phyloP scores from a whole-genome alignment of 2,113 vertebrate genomes.

The Toxotes jaculatrix region DNA sequence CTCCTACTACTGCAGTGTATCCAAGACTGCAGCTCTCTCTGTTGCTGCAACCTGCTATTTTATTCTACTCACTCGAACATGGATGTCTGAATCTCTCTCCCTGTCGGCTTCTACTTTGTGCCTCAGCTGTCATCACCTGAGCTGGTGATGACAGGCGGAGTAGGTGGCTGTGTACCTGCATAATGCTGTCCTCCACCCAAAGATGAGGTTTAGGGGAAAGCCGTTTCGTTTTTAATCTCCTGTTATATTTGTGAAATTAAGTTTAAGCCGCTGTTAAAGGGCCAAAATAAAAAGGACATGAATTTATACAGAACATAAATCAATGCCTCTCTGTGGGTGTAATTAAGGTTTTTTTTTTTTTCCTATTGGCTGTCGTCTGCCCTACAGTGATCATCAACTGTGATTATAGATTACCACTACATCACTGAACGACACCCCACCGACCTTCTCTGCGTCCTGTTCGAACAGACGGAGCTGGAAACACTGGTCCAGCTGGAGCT shows the following conservation, averaged over 20 bases:
- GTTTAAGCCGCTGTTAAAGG: neutral
- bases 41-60: slow-evolving; percentile 71
- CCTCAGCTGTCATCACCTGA: slow-evolving; percentile 53
- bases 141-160: slow-evolving; percentile 22
- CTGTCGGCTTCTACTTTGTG: slow-evolving; percentile 46
- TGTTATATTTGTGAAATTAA: neutral
- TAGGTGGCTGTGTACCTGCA: slow-evolving; percentile 18
- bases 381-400: slow-evolving; percentile 48
- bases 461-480: slow-evolving; percentile 98
- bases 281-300: neutral
- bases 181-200: neutral
- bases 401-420: slow-evolving; percentile 60
- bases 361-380: slow-evolving; percentile 44
- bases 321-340: slow-evolving; percentile 43
- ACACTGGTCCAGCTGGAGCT: slow-evolving; percentile 98
- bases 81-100: slow-evolving; percentile 51
- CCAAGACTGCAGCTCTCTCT: slow-evolving; percentile 73
- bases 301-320: slow-evolving; percentile 35
- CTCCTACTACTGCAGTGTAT: slow-evolving; percentile 77
- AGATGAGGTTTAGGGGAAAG: neutral
- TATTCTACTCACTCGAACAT: slow-evolving; percentile 68
- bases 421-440: slow-evolving; percentile 30
- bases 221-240: neutral
- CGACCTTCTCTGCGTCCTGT: slow-evolving; percentile 98
- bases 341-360: slow-evolving; percentile 58